Percentiles rank a stretch among this genome's conserved stretches.
Conservation (phyloP, 2,888 invertebrate genomes). For the Nomada goodeniana region DNA sequence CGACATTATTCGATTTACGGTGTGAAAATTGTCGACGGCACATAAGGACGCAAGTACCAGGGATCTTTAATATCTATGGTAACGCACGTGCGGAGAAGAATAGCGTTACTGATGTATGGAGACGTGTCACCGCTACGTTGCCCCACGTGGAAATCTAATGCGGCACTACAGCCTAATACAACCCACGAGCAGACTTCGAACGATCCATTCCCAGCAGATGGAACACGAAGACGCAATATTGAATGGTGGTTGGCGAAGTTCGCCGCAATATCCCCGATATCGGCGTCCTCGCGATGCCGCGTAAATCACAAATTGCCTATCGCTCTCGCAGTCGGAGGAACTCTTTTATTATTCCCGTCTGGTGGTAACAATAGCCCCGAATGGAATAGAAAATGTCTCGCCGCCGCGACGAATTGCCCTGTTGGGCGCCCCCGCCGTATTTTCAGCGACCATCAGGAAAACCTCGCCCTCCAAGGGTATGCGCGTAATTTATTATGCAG, state of each 20-base stretch:
- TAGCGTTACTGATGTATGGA: too few species aligned
- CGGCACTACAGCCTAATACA: too few species aligned
- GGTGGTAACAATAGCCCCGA: neutral
- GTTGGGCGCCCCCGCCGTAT: slow-evolving; percentile 2
- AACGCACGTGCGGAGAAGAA: too few species aligned
- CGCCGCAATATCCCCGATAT: neutral
- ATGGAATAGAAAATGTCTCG: neutral
- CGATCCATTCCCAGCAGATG: neutral
- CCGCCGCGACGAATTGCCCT: neutral
- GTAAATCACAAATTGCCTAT: neutral
- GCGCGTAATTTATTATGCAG: slow-evolving; percentile 14
- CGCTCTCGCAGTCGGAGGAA: neutral
- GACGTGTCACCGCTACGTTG: too few species aligned
- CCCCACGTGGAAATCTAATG: too few species aligned
- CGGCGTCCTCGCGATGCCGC: neutral
- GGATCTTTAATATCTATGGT: too few species aligned
- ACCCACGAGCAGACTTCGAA: neutral
- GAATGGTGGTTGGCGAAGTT: neutral
- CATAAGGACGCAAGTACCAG: too few species aligned
- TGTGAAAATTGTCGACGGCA: too few species aligned
- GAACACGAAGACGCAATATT: neutral
- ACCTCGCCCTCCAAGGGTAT: slow-evolving; percentile 8
- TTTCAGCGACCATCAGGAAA: neutral
- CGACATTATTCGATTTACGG: neutral
- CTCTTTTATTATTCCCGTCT: slow-evolving; percentile 7